phyloP scores from a whole-genome alignment of 2,797 vertebrate species.

The Morus bassanus region DNA sequence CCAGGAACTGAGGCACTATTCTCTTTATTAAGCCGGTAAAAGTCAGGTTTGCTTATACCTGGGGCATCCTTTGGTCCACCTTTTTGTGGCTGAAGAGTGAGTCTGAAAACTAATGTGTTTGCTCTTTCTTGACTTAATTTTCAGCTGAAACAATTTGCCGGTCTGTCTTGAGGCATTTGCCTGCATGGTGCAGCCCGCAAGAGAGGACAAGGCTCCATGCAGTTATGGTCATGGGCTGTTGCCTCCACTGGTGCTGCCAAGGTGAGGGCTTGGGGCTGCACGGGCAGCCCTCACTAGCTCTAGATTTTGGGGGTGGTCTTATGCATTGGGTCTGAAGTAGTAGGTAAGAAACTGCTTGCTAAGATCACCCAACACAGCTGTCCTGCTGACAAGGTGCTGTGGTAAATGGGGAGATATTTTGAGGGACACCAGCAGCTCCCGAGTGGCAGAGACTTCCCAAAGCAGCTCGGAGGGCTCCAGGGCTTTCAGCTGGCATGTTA shows the following conservation, averaged over 20 bases:
- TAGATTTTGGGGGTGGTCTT: neutral
- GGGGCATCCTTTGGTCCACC: neutral
- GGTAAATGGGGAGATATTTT: neutral
- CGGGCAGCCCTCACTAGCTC: neutral
- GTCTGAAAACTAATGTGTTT: rapidly evolving
- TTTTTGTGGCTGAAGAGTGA: neutral
- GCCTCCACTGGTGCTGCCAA: rapidly evolving
- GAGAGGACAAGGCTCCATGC: rapidly evolving
- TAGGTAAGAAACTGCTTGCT: neutral
- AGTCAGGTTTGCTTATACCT: neutral
- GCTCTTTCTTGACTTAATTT: neutral
- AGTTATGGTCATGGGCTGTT: neutral
- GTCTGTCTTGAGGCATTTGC: neutral
- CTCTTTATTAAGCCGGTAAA: neutral
- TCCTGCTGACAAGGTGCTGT: neutral
- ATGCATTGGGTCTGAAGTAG: neutral
- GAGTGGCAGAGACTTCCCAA: neutral
- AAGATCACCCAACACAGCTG: neutral
- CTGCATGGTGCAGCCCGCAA: neutral
- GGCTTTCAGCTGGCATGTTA: neutral
- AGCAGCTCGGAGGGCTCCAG: neutral
- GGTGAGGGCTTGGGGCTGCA: neutral
- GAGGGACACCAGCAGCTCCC: rapidly evolving
- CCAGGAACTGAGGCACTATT: neutral
- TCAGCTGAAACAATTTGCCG: neutral